phyloP scores from a whole-genome alignment of 2,888 invertebrate genomes.

The Pandemis cinnamomeana region DNA sequence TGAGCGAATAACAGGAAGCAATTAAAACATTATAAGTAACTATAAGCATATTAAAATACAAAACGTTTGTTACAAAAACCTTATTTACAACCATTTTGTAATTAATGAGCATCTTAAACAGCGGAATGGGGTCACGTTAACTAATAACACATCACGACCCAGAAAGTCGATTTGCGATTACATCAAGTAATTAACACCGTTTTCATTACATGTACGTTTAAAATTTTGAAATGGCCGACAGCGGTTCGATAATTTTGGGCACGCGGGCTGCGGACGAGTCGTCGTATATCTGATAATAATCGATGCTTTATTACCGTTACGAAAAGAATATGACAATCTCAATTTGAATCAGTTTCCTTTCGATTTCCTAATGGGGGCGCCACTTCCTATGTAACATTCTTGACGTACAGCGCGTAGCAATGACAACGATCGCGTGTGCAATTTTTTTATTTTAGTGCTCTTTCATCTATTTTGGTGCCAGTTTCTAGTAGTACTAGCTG shows the following conservation, averaged over 20 bases:
- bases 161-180: constrained; percentile 48
- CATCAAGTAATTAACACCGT: constrained; percentile 57
- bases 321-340: constrained; percentile 1
- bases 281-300: constrained; percentile 8
- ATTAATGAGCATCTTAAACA: constrained; percentile 9
- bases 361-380: neutral
- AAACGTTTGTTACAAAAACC: constrained; percentile 6
- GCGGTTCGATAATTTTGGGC: constrained; percentile 46
- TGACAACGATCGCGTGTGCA: no score
- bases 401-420: no score
- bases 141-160: constrained; percentile 30
- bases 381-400: no score
- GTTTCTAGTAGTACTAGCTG: no score
- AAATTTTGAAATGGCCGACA: constrained; percentile 48
- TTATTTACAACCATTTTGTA: constrained; percentile 11
- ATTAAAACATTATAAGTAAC: neutral
- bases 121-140: constrained; percentile 19
- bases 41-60: neutral
- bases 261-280: constrained; percentile 19
- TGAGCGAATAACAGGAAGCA: neutral
- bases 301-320: constrained; percentile 3
- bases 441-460: no score
- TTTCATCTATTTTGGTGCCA: no score
- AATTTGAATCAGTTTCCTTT: neutral
- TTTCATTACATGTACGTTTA: constrained; percentile 51